These are phyloP conservation scores for Mamestra configurata DNA, from an alignment of 1,140 invertebrate species.

Conservation along the genomic window DNA sequence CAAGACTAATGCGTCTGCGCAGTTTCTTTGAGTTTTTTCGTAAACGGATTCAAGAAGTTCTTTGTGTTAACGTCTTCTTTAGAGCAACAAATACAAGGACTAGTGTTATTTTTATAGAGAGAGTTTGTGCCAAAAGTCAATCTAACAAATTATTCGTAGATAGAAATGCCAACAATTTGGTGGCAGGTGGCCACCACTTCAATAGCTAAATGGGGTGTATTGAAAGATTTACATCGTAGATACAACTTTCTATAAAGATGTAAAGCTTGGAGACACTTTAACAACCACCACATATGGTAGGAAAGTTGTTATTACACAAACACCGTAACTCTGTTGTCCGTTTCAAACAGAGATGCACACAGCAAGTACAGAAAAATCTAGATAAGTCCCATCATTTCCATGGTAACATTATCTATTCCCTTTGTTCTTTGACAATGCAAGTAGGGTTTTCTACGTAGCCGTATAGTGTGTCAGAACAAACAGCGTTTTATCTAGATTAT, in stretches of 20 bases:
- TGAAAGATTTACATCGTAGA: background rate
- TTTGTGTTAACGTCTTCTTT: conserved; percentile 3
- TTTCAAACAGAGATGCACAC: background rate
- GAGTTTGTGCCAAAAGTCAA: conserved; percentile 8
- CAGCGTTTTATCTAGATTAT: conserved; percentile 54
- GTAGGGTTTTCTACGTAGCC: conserved; percentile 3
- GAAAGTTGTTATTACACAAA: conserved; percentile 13
- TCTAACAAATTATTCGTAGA: background rate
- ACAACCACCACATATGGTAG: background rate
- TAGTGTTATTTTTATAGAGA: conserved; percentile 22
- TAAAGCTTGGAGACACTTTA: background rate
- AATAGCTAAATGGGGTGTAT: background rate
- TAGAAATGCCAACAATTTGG: background rate
- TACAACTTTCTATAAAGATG: background rate
- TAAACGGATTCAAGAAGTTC: background rate
- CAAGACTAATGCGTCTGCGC: background rate
- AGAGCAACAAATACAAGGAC: conserved; percentile 40
- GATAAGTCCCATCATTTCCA: background rate
- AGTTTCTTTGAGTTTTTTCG: background rate
- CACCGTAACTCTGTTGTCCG: background rate
- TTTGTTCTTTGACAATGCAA: conserved; percentile 27
- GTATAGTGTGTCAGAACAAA: conserved; percentile 35
- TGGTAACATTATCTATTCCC: conserved; percentile 24
- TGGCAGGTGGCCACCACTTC: conserved; percentile 25
- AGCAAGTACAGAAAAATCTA: conserved; percentile 17